phyloP scores from a whole-genome alignment of 2,113 vertebrate genomes.

The Zosterops hypoxanthus region DNA sequence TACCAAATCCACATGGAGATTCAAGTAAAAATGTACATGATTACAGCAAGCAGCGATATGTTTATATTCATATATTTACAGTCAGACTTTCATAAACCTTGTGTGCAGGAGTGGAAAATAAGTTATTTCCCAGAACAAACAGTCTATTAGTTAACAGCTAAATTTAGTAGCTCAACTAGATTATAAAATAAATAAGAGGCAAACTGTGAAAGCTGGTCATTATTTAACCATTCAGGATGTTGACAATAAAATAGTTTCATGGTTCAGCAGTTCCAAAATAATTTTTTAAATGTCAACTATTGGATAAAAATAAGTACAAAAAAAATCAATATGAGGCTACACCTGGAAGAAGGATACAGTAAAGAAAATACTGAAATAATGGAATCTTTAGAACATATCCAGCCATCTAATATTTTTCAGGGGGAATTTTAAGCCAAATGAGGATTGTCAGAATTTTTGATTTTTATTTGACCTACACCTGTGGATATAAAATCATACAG shows the following conservation, averaged over 20 bases:
- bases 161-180: conserved; percentile 72
- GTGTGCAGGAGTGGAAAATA: conserved; percentile 66
- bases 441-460: not conserved
- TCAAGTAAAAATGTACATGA: conserved; percentile 74
- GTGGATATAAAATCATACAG: not conserved
- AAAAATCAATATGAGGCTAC: conserved; percentile 19
- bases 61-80: conserved; percentile 81
- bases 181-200: conserved; percentile 75
- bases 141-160: conserved; percentile 69
- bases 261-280: conserved; percentile 70
- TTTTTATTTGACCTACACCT: not conserved
- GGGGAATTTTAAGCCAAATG: not conserved
- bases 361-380: conserved; percentile 49
- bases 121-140: conserved; percentile 72
- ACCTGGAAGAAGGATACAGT: conserved; percentile 22
- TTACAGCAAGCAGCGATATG: conserved; percentile 69
- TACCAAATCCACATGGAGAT: conserved; percentile 73
- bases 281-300: conserved; percentile 66
- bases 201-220: conserved; percentile 67
- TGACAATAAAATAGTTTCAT: conserved; percentile 74
- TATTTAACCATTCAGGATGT: conserved; percentile 69
- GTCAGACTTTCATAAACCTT: conserved; percentile 70
- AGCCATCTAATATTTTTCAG: not conserved
- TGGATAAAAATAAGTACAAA: conserved; percentile 48
- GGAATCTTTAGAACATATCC: conserved; percentile 10